Evolutionary conservation across 2,888 invertebrate species (phyloP), one percentile per base, ranked within the genome.

Genomic region (Cryptus viduatorius): DNA sequence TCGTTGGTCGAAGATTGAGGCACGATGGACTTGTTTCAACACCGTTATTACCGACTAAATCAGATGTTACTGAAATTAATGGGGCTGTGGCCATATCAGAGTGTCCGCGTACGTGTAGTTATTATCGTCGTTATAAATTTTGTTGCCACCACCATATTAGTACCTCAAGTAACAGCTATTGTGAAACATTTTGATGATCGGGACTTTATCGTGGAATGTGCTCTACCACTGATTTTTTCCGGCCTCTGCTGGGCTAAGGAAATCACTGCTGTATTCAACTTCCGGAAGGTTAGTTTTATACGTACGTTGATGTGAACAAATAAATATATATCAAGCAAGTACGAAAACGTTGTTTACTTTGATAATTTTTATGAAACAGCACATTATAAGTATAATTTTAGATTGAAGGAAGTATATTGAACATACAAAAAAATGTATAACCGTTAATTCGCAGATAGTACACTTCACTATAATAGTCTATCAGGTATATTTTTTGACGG

Each of bases 71-170:
- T 79, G 64, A 29, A n/a, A n/a, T 37, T 48, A 19, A 64, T 64
- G 24, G 79, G 79, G 7, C 71, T 71, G 53, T 79, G 79, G 79
- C 79, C 79, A 7, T 79, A 72, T 65, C 79, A 79, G 71, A 71
- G 19, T 19, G 61, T 16, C 42, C 29, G 19, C 2, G 59, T 12
- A 4, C 56, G 68, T 19, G 44, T n/a, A 8, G 4, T 48, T 3
- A n/a, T 48, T 48, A n/a, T 48, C 10, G 4, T 14, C 3, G 1
- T 56, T 19, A 0, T 71, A 19, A n/a, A 59, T 42, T 42, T 29
- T 72, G 37, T 72, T 7, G 71, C 53, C 16, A 12, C 50, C 3
- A 29, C 42, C 12, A 71, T 64, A 71, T 42, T 71, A 12, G 29
- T 46, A 1, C 79, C 71, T 31, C 71, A 71, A 53, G 53, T 72